A percentile compares a stretch with the other conserved stretches of the same genome.
These are phyloP conservation scores for Orius laevigatus DNA, from an alignment of 1,140 invertebrate genomes.

Conservation along the genomic window DNA sequence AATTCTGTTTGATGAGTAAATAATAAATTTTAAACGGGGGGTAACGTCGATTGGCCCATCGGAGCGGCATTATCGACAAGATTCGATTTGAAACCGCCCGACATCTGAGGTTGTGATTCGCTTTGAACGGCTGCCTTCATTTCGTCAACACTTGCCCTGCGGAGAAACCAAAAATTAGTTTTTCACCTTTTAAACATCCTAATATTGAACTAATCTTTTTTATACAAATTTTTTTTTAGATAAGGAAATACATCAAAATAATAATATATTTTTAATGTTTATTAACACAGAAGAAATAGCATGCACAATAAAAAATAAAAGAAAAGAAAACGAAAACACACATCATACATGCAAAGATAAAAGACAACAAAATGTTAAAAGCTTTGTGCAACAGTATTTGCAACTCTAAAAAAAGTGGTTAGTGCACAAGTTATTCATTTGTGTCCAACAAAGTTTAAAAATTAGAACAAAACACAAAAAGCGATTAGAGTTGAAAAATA, in stretches of 20 bases:
- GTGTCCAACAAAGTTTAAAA: neutral
- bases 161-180: neutral
- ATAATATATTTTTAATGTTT: neutral
- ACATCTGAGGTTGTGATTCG: constrained; percentile 3
- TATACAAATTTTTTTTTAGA: neutral
- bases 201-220: neutral
- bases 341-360: neutral
- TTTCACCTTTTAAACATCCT: neutral
- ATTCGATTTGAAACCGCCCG: neutral
- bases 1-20: neutral
- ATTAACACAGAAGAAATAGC: neutral
- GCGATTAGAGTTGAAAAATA: neutral
- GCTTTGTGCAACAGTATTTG: neutral
- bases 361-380: neutral
- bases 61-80: constrained; percentile 3
- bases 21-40: constrained; percentile 4
- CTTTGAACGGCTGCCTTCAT: constrained; percentile 5
- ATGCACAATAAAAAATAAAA: neutral
- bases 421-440: neutral
- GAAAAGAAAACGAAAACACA: neutral
- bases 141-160: constrained; percentile 3
- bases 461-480: neutral
- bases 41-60: neutral
- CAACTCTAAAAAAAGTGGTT: neutral
- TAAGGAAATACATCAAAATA: neutral